Evolutionary conservation across 1,140 invertebrate genomes (phyloP), one percentile per base, ranked within the genome.

Genomic region (Drosophila novamexicana): DNA sequence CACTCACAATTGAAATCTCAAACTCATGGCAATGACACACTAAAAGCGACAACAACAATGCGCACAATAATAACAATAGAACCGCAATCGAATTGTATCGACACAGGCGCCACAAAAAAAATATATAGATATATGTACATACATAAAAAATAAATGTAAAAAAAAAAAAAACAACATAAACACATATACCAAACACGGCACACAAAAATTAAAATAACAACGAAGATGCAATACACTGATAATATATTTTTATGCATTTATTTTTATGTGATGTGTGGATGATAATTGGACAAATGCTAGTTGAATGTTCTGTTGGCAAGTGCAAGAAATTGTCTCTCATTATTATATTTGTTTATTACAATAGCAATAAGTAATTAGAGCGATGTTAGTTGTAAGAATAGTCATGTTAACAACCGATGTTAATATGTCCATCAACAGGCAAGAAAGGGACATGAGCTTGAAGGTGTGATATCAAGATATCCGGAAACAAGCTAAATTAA

Each of bases 21-120:
- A 75, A 79, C 71, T 86, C 62, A 79, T 82, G 83, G 83, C 83
- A 86, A 86, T 86, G 83, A 82, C 83, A 86, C 63, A 88, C 76
- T 86, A 82, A 86, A 49, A 81, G 44, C 69, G 53, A 72, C 82
- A 81, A 79, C 66, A 68, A 64, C 47, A 61, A 29, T 29, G 22
- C 22, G 22, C 22, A 29, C 22, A 29, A 64, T 29, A 69, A 75
- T 77, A 65, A 75, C 82, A 77, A 79, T 86, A 73, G 76, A 71
- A 79, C 50, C 70, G 77, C 71, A 71, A 71, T 77, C 63, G 70
- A 74, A 77, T 67, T 68, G 75, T 67, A 76, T 76, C 69, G 74
- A 62, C 44, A 67, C 4, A 62, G 53, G 57, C 66, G 65, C 70
- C 64, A 68, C 40, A 47, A 29, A 56, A 12, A 68, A 56, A 36